Conservation (phyloP, 2,888 invertebrate genomes). For the Xanthia icteritia region DNA sequence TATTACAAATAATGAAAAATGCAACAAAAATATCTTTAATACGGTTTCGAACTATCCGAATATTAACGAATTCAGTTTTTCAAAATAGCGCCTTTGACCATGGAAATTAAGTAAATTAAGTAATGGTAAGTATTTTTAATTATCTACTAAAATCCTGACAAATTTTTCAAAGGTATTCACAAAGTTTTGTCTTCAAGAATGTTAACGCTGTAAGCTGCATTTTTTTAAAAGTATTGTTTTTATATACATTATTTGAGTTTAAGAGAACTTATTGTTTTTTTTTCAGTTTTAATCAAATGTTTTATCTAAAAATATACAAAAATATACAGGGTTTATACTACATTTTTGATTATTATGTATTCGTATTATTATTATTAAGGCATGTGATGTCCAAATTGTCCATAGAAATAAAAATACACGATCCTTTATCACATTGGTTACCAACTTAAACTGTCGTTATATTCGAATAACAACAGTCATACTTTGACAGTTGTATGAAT, state of each 20-base stretch:
- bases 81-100: neutral
- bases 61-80: neutral
- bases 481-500: neutral
- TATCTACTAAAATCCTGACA: neutral
- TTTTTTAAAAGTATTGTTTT: slow-evolving; percentile 10
- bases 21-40: neutral
- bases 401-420: neutral
- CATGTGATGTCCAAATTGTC: slow-evolving; percentile 1
- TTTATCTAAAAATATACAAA: slow-evolving; percentile 8
- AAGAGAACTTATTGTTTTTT: slow-evolving; percentile 1
- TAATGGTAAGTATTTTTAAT: neutral
- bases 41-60: neutral
- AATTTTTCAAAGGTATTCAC: neutral
- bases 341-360: neutral
- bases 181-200: neutral
- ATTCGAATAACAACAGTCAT: neutral
- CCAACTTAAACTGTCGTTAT: neutral
- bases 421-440: neutral
- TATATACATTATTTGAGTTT: neutral
- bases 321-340: slow-evolving; percentile 30
- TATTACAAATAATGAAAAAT: neutral
- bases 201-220: slow-evolving; percentile 10
- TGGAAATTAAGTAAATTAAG: neutral
- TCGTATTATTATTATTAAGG: neutral
- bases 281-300: neutral